A percentile compares a stretch with the other conserved stretches of the same genome.
Conservation (phyloP, 2,113 vertebrate genomes). For the Arothron firmamentum region DNA sequence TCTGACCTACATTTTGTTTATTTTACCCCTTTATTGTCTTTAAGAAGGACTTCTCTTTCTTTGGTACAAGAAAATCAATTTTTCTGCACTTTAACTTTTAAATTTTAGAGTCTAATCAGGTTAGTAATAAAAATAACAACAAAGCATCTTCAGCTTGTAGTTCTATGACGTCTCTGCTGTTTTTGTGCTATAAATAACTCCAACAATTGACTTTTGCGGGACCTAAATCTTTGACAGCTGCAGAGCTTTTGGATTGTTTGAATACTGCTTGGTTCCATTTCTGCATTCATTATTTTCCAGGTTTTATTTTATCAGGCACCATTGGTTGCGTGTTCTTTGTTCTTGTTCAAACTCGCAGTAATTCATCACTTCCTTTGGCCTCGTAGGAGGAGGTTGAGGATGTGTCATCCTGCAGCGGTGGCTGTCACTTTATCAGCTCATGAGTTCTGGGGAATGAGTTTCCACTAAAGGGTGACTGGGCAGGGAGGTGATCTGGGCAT, state of each 20-base stretch:
- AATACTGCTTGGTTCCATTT: conserved; percentile 36
- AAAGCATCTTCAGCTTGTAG: conserved; percentile 19
- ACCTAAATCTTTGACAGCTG: conserved; percentile 35
- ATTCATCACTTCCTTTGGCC: too few species aligned
- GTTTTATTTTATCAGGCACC: neutral
- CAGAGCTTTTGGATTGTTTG: conserved; percentile 34
- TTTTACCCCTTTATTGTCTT: neutral
- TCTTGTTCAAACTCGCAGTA: too few species aligned
- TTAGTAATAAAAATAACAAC: conserved; percentile 47
- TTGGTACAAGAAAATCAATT: neutral
- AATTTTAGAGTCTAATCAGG: conserved; percentile 25
- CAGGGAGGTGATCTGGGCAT: too few species aligned
- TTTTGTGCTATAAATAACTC: conserved; percentile 53
- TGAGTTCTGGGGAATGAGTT: too few species aligned
- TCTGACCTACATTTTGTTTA: conserved; percentile 5
- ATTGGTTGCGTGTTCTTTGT: conserved; percentile 2
- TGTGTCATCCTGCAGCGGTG: too few species aligned
- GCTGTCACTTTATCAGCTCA: too few species aligned
- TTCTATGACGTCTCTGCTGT: conserved; percentile 27
- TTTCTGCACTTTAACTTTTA: conserved; percentile 13
- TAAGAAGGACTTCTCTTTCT: neutral
- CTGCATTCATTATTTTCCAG: neutral
- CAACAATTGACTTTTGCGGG: conserved; percentile 40
- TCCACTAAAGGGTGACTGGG: too few species aligned
- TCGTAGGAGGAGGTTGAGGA: too few species aligned